Evolutionary conservation across 2,888 invertebrate genomes (phyloP).

Genomic region (Ommatoiulus sabulosus): DNA sequence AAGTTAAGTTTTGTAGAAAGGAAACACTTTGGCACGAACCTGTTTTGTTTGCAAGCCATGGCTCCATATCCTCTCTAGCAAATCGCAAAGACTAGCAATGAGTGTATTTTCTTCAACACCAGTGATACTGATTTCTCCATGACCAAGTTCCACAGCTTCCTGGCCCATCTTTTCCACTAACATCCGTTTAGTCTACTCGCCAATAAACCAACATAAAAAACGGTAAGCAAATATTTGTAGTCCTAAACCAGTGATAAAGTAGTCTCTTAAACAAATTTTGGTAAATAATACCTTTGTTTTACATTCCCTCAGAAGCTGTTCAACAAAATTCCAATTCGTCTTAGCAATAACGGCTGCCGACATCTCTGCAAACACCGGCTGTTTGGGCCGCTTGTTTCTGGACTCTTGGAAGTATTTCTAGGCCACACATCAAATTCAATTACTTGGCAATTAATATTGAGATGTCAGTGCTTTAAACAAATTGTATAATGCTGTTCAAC

Average conservation of each 20-base stretch:
- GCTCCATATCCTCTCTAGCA: conserved; percentile 97
- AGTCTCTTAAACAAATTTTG: background rate
- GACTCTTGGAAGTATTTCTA: conserved; percentile 68
- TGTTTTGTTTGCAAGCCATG: conserved; percentile 96
- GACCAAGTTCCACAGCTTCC: conserved; percentile 94
- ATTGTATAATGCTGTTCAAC: background rate
- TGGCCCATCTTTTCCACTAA: conserved; percentile 98
- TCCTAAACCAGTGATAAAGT: conserved; percentile 34
- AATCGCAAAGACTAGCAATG: conserved; percentile 97
- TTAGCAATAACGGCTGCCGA: conserved; percentile 90
- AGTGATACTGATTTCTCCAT: conserved; percentile 79
- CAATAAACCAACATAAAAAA: background rate
- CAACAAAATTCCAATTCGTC: conserved; percentile 98
- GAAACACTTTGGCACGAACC: conserved; percentile 65
- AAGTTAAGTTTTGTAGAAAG: conserved; percentile 18
- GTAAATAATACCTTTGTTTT: conserved; percentile 62
- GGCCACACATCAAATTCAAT: background rate
- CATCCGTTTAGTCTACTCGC: conserved; percentile 94
- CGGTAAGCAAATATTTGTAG: background rate
- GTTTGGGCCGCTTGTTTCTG: conserved; percentile 64
- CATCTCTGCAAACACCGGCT: conserved; percentile 65
- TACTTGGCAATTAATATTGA: background rate
- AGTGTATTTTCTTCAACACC: conserved; percentile 96
- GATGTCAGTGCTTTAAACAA: background rate
- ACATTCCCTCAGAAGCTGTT: conserved; percentile 89